Conservation (phyloP, 2,888 invertebrate genomes). For the Ellobium chinense region DNA sequence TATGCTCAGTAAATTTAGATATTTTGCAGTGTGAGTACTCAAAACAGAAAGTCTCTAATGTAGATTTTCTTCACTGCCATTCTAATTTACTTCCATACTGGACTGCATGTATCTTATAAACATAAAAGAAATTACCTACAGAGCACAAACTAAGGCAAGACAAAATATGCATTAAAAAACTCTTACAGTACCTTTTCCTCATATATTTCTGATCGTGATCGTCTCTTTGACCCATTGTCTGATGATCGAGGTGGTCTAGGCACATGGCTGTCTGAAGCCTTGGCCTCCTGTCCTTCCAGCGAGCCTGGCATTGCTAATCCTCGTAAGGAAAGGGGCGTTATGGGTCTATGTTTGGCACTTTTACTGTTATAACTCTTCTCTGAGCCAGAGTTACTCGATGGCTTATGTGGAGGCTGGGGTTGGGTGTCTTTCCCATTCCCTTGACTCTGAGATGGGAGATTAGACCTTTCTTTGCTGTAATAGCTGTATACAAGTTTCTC, state of each 20-base stretch:
- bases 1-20: too few relatives aligned
- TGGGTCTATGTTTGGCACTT: slow-evolving; percentile 57
- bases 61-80: too few relatives aligned
- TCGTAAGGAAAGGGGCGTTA: slow-evolving; percentile 28
- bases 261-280: not conserved
- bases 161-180: not conserved
- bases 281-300: not conserved
- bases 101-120: too few relatives aligned
- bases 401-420: not conserved
- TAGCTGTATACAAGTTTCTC: not conserved
- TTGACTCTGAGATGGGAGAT: not conserved
- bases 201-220: not conserved
- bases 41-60: too few relatives aligned
- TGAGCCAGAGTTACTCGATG: not conserved
- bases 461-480: not conserved
- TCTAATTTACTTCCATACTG: too few relatives aligned
- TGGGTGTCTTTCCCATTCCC: not conserved
- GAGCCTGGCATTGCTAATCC: not conserved
- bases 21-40: too few relatives aligned
- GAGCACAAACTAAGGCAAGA: not conserved
- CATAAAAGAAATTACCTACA: slow-evolving; percentile 12
- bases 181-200: slow-evolving; percentile 10
- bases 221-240: slow-evolving; percentile 13
- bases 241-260: not conserved
- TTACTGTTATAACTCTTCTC: slow-evolving; percentile 48